Base-by-base conservation (phyloP, 2,888 invertebrate species). In the Endotricha flammealis region DNA sequence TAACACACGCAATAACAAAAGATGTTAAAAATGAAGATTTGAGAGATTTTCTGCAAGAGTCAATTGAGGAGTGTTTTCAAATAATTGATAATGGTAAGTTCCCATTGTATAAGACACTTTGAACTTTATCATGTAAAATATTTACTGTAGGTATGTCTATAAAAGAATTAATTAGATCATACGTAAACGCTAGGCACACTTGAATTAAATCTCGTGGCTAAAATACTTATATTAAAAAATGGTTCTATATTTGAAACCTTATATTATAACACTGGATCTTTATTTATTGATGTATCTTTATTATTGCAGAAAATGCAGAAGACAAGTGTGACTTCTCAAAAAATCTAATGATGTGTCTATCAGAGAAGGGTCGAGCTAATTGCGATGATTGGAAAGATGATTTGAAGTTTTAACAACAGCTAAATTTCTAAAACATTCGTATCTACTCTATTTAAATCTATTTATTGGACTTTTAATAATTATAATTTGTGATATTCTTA, bases 351-450 rank as follows among this genome's bases (percentile, higher is more conserved):
- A 87, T 83, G 44, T 94, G 94, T 54, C 75, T 93, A 52, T 88
- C 90, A 0, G 92, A 93, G 42, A 92, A 91, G 55, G 92, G 91
- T n/a, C 86, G 88, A 59, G 86, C 90, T 2, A 92, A 91, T 60
- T 94, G 94, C 55, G 92, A 92, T 11, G 93, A 94, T 56, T 93
- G 93, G 93, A 89, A 90, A 36, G 88, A 90, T 1, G 72, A 77
- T 32, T 44, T 76, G 13, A 59, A 64, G 25, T 68, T 74, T 46
- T 72, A 56, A n/a, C 2, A 48, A 17, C 36, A 23, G 13, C 20
- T 38, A 41, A 28, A 35, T 38, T 25, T 23, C 28, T 25, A 10
- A 11, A 29, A 20, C 12, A 33, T 22, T 16, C 36, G 24, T 14
- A 37, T 23, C 3, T n/a, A n/a, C n/a, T n/a, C n/a, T n/a, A n/a